Percentiles rank a stretch among this genome's conserved stretches.
Conservation (phyloP, 2,113 vertebrate species). For the Lycaon pictus region DNA sequence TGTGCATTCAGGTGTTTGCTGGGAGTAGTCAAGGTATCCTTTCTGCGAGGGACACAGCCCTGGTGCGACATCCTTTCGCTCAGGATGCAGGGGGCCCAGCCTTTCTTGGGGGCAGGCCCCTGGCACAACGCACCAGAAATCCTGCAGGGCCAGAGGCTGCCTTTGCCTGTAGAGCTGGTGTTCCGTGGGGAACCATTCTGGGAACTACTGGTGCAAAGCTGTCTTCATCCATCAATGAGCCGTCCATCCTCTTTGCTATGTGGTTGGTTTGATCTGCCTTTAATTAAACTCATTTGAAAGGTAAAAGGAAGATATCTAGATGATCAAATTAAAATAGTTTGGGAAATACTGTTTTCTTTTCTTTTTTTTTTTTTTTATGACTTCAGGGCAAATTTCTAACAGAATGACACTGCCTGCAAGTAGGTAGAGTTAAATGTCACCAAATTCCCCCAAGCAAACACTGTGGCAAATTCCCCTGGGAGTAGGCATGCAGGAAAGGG, state of each 20-base stretch:
- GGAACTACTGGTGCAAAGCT: not conserved
- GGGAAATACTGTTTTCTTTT: too few relatives aligned
- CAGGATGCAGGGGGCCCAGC: rapidly evolving
- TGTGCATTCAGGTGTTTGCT: not conserved
- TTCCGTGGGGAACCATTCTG: not conserved
- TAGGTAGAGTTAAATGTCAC: not conserved
- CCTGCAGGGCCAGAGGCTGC: not conserved
- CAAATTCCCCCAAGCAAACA: not conserved
- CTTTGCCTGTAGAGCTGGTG: rapidly evolving
- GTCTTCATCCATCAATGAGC: not conserved
- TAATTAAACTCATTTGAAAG: not conserved
- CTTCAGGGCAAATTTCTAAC: not conserved
- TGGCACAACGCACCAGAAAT: rapidly evolving
- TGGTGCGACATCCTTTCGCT: rapidly evolving
- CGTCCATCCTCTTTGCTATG: not conserved
- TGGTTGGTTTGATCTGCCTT: not conserved
- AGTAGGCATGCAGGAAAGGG: rapidly evolving
- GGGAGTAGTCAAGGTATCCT: rapidly evolving
- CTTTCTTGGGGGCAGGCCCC: not conserved
- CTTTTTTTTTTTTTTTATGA: not conserved
- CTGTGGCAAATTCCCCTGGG: not conserved
- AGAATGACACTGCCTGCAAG: not conserved
- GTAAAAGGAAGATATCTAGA: not conserved
- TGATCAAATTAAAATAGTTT: not conserved
- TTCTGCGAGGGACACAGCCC: not conserved